phyloP scores from a whole-genome alignment of 2,888 invertebrate genomes.

The Volucella bombylans region DNA sequence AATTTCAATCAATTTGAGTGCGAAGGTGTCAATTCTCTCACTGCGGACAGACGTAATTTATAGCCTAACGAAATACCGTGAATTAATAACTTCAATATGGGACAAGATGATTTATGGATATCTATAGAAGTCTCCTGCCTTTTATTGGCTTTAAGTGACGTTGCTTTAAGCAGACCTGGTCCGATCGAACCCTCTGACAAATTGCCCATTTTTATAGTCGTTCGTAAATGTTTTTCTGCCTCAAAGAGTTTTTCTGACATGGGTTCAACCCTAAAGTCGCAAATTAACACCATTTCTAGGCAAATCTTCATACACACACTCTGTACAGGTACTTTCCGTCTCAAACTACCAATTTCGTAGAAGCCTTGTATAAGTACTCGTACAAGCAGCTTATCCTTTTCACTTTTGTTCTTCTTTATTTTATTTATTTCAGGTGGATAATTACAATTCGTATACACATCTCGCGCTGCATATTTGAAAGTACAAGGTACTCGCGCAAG shows the following conservation, averaged over 20 bases:
- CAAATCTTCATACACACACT: background rate
- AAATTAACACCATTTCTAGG: constrained; percentile 1
- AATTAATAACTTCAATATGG: constrained; percentile 27
- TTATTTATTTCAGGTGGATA: background rate
- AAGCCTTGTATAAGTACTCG: background rate
- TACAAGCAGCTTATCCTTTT: constrained; percentile 20
- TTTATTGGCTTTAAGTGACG: constrained; percentile 5
- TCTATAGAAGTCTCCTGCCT: background rate
- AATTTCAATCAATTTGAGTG: constrained; percentile 64
- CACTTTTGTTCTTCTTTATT: background rate
- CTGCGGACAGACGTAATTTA: constrained; percentile 52
- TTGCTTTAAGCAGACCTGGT: background rate
- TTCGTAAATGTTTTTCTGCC: too few species aligned
- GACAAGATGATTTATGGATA: constrained; percentile 44
- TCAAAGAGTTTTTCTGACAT: too few species aligned
- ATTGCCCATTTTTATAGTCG: too few species aligned
- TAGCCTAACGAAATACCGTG: constrained; percentile 36
- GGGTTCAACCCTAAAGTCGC: too few species aligned
- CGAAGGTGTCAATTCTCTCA: constrained; percentile 68
- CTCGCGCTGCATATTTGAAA: too few species aligned
- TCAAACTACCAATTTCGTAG: background rate
- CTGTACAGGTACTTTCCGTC: background rate
- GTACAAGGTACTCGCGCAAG: too few species aligned
- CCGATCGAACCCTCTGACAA: too few species aligned
- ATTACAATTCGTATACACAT: background rate